Conservation (phyloP, 2,888 invertebrate species). For the Aleiodes leptofemur region DNA sequence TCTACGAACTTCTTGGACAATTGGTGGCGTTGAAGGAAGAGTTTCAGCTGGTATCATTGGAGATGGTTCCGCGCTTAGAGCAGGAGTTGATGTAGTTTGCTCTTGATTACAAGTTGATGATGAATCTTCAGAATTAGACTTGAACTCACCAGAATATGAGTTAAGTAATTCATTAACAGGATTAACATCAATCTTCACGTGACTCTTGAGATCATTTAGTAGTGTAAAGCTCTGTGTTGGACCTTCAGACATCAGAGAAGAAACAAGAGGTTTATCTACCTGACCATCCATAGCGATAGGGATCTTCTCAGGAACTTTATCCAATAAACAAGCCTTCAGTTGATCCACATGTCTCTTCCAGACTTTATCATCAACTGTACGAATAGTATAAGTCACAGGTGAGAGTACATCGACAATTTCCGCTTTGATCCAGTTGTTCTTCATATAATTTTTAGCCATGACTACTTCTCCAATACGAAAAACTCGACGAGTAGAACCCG, state of each 20-base stretch:
- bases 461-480: background rate
- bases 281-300: background rate
- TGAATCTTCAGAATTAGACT: background rate
- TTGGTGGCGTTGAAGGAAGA: background rate
- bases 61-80: no score
- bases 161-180: background rate
- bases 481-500: background rate
- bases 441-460: background rate
- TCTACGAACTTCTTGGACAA: background rate
- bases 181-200: no score
- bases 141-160: background rate
- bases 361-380: background rate
- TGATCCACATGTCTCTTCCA: slow-evolving; percentile 16
- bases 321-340: background rate
- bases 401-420: background rate
- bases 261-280: background rate
- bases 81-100: background rate
- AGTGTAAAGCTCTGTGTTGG: background rate
- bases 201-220: background rate
- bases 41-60: no score
- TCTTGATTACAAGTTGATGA: background rate
- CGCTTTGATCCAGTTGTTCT: background rate
- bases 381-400: slow-evolving; percentile 8
- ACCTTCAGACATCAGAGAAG: background rate
- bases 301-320: background rate